phyloP scores from a whole-genome alignment of 2,113 vertebrate species.

The Ctenomys sociabilis region DNA sequence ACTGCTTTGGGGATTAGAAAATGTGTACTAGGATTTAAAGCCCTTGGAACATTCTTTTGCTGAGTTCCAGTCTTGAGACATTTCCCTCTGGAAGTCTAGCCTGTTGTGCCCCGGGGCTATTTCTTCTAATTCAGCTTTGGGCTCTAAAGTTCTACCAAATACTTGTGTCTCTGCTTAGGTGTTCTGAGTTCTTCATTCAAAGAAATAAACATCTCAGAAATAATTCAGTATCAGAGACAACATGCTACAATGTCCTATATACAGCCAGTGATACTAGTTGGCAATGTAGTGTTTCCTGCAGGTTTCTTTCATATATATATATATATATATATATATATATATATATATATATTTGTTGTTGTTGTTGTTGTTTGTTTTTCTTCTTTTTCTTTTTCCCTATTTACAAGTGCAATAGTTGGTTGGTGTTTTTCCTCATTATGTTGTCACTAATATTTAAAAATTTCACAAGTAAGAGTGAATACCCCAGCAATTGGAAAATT shows the following conservation, averaged over 20 bases:
- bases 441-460: constrained; percentile 40
- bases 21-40: background rate
- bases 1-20: constrained; percentile 11
- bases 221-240: constrained; percentile 14
- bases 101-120: background rate
- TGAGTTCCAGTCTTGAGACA: background rate
- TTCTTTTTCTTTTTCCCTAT: background rate
- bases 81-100: background rate
- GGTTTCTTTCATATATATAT: background rate
- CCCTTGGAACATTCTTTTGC: background rate
- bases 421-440: background rate
- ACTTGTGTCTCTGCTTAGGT: constrained; percentile 40
- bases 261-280: background rate
- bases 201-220: constrained; percentile 53
- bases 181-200: constrained; percentile 68
- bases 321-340: too few species aligned
- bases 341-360: too few species aligned
- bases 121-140: background rate
- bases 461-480: background rate
- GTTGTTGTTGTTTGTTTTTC: too few species aligned
- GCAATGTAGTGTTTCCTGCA: background rate
- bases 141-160: constrained; percentile 25
- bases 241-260: background rate
- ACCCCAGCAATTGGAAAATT: constrained; percentile 56
- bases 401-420: background rate